Conservation (phyloP, 2,113 vertebrate species). For the Pseudopodoces humilis region DNA sequence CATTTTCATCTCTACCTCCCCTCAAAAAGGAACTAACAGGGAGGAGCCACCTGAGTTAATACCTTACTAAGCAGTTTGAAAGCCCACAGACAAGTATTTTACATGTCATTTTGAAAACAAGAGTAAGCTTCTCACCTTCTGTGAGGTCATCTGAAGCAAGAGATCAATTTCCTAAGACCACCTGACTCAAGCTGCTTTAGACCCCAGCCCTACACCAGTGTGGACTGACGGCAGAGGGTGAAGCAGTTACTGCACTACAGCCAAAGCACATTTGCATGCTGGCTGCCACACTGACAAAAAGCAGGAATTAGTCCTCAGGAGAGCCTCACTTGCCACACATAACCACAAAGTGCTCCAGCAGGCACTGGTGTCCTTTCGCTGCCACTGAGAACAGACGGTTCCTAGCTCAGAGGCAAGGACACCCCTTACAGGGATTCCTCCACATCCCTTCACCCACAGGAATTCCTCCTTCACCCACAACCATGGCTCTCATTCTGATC, state of each 20-base stretch:
- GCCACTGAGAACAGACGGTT: fast-evolving
- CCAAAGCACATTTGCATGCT: background rate
- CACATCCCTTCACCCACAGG: no score
- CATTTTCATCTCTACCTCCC: background rate
- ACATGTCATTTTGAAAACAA: background rate
- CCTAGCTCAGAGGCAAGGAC: background rate
- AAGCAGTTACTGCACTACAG: background rate
- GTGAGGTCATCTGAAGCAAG: background rate
- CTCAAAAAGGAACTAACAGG: background rate
- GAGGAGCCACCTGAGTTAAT: background rate
- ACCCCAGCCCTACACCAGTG: fast-evolving
- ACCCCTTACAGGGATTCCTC: background rate
- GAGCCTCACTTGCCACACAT: background rate
- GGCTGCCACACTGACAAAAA: background rate
- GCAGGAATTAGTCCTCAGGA: background rate
- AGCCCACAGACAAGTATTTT: background rate
- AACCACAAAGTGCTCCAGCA: background rate
- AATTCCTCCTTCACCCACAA: background rate
- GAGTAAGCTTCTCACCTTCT: background rate
- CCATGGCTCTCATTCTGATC: fast-evolving
- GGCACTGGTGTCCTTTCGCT: background rate
- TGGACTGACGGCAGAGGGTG: background rate
- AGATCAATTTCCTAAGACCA: background rate
- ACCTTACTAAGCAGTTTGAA: background rate
- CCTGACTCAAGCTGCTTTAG: background rate